Percentiles rank a stretch among this genome's conserved stretches.
Conservation (phyloP, 2,113 vertebrate genomes). For the Halichoerus grypus region DNA sequence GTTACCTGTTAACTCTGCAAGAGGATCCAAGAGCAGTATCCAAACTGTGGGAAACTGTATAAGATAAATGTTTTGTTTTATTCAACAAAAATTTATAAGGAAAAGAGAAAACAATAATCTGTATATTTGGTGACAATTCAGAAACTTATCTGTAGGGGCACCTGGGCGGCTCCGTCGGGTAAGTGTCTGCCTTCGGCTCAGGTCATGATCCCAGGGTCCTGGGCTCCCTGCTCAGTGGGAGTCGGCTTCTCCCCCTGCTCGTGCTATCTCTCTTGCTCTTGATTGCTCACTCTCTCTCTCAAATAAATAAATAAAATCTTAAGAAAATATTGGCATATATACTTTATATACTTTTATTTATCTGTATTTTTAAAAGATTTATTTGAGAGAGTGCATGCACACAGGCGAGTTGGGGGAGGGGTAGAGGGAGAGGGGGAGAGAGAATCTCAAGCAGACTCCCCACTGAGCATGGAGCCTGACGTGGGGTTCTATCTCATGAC, state of each 20-base stretch:
- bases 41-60: neutral
- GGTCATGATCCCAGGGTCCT: neutral
- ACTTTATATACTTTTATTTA: neutral
- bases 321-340: neutral
- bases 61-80: neutral
- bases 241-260: neutral
- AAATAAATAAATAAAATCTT: neutral
- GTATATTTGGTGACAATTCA: neutral
- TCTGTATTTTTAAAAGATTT: neutral
- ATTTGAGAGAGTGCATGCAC: neutral
- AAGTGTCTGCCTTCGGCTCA: neutral
- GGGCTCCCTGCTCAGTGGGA: neutral
- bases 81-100: neutral
- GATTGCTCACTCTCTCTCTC: neutral
- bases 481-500: too few relatives aligned
- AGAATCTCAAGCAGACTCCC: neutral
- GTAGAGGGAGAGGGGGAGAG: neutral
- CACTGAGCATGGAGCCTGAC: too few relatives aligned
- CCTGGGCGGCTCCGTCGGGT: neutral
- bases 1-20: neutral
- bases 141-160: neutral
- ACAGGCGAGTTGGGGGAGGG: neutral
- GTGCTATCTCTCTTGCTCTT: neutral
- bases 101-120: neutral
- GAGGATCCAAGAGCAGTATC: neutral